Percentiles rank a stretch among this genome's conserved stretches.
Conservation (phyloP, 2,797 vertebrate species). For the Melanotaenia nigrans region DNA sequence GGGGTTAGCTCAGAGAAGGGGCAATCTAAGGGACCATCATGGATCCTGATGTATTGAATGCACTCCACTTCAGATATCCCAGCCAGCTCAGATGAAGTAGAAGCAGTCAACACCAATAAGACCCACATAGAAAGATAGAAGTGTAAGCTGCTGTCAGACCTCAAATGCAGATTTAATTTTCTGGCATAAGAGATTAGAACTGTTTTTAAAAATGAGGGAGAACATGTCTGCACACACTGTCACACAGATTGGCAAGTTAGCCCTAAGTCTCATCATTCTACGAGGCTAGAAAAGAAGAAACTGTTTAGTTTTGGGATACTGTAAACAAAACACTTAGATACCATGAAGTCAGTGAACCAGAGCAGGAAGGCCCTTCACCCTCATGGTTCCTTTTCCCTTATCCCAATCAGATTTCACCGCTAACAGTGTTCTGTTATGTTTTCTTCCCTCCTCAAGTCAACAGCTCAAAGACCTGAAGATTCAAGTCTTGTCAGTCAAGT, state of each 20-base stretch:
- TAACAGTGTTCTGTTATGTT: conserved; percentile 88
- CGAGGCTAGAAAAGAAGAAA: conserved; percentile 27
- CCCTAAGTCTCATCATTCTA: conserved; percentile 18
- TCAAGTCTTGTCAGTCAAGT: conserved; percentile 59
- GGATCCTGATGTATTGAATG: conserved; percentile 45
- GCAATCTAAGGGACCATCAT: conserved; percentile 31
- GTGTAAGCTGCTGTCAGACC: conserved; percentile 13
- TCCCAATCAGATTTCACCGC: conserved; percentile 77
- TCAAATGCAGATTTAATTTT: conserved; percentile 27
- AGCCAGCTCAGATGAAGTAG: conserved; percentile 46
- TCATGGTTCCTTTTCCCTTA: conserved; percentile 71
- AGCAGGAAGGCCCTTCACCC: conserved; percentile 52
- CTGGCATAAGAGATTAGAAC: conserved; percentile 4
- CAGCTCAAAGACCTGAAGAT: conserved; percentile 81
- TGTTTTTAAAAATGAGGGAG: conserved; percentile 16
- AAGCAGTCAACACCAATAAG: conserved; percentile 16
- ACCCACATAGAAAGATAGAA: conserved; percentile 22
- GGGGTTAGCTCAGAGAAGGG: conserved; percentile 30
- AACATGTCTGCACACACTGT: conserved; percentile 22
- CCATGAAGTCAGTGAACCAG: conserved; percentile 38
- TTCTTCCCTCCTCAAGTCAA: conserved; percentile 85
- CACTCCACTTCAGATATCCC: conserved; percentile 66
- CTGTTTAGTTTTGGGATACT: conserved; percentile 26
- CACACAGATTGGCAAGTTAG: conserved; percentile 1
- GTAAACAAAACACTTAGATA: conserved; percentile 31